Evolutionary conservation across 2,888 invertebrate species (phyloP), one percentile per base, ranked within the genome.

Genomic region (Stenichneumon culpator): DNA sequence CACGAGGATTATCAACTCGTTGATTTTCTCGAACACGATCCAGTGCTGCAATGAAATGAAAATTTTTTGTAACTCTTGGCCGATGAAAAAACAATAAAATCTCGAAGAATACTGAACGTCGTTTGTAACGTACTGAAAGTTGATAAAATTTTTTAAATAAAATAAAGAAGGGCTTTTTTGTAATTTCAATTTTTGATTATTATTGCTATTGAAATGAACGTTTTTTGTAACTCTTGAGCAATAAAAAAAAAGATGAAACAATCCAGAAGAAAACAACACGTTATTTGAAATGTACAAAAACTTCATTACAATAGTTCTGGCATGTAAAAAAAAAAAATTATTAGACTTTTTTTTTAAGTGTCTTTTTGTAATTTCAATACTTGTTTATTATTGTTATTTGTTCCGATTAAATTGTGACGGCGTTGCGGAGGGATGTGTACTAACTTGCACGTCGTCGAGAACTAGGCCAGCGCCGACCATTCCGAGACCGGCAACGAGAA

Each of bases 401-500:
- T 57, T 25, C 11, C 22, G 11, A 57, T 57, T 9, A 25, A 19
- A n/a, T 57, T 7, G 67, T n/a, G n/a, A 47, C 14, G 36, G 16
- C 7, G 44, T 14, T 11, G 44, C 65, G 50, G 67, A 72, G 65
- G 73, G 50, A 44, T 22, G 50, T 52, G 67, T 32, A 83, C 92
- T 90, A 93, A 96, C 96, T 95, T 97, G 96, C 87, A 97, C 97
- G 88, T 95, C 94, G 93, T 97, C 97, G 82, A 97, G 95, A 60
- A 97, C 96, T 84, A 97, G 94, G 75, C 97, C 97, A 84, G 97
- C 97, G 85, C 96, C 96, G 39, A 97, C 97, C 96, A 97, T 97
- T 68, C 97, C 97, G 91, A 97, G 95, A 36, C 97, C 97, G 85
- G 97, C 97, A 81, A 97, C 95, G 82, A 97, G 94, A 93, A 97